Evolutionary conservation across 2,888 invertebrate genomes (phyloP).

Genomic region (Lampropteryx suffumata): DNA sequence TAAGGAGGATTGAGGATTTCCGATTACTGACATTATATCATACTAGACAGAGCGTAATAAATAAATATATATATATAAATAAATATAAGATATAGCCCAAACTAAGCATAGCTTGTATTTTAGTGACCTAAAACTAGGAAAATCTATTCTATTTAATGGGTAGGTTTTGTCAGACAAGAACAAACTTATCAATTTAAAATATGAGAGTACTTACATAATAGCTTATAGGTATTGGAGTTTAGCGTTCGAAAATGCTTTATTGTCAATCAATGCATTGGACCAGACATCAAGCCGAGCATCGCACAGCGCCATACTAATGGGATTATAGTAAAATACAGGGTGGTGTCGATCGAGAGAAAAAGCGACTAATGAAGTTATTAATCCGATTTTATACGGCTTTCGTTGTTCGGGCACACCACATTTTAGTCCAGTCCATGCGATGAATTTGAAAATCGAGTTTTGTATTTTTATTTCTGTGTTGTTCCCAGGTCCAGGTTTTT

Average conservation of each 20-base stretch:
- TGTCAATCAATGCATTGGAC: constrained; percentile 31
- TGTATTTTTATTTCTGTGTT: constrained; percentile 31
- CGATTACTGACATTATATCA: too few species aligned
- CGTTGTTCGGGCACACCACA: constrained; percentile 58
- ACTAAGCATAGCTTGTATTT: too few species aligned
- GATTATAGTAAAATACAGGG: constrained; percentile 80
- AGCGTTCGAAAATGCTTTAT: not conserved
- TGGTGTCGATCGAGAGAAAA: constrained; percentile 78
- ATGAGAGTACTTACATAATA: too few species aligned
- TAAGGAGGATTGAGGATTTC: too few species aligned
- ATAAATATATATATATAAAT: too few species aligned
- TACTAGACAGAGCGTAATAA: too few species aligned
- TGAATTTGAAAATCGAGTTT: constrained; percentile 18
- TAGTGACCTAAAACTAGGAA: too few species aligned
- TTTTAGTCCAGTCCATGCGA: constrained; percentile 46
- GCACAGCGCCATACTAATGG: constrained; percentile 64
- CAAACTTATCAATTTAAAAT: too few species aligned
- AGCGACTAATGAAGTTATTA: constrained; percentile 83
- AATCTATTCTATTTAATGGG: too few species aligned
- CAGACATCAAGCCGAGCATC: constrained; percentile 62
- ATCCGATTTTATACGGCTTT: constrained; percentile 77
- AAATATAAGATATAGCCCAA: too few species aligned
- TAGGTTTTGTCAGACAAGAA: too few species aligned
- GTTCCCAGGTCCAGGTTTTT: constrained; percentile 61
- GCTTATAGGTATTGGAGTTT: too few species aligned